phyloP scores from a whole-genome alignment of 2,797 vertebrate species.

The Galago senegalensis region DNA sequence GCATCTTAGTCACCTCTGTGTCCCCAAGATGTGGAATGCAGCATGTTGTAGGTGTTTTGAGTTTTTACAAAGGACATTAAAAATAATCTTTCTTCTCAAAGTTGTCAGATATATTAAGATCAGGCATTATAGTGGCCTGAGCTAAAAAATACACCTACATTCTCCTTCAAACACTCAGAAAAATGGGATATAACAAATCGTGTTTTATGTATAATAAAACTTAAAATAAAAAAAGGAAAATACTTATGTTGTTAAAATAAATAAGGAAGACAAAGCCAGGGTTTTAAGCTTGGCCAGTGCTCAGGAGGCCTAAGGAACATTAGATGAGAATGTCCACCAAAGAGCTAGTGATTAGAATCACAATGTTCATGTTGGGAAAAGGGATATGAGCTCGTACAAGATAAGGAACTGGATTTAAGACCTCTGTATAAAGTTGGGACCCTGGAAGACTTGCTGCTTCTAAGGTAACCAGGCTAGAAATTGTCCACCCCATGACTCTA shows the following conservation, averaged over 20 bases:
- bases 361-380: neutral
- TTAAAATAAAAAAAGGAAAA: slow-evolving; percentile 29
- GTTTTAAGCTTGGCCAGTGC: neutral
- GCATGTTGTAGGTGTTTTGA: neutral
- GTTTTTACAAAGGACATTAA: neutral
- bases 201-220: neutral
- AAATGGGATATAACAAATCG: neutral
- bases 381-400: neutral
- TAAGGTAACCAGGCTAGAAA: neutral
- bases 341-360: neutral
- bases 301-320: neutral
- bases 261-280: neutral
- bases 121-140: neutral
- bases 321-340: neutral
- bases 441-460: neutral
- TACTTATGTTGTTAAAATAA: slow-evolving; percentile 1
- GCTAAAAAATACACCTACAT: neutral
- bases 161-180: neutral
- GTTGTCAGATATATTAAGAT: slow-evolving; percentile 26
- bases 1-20: neutral
- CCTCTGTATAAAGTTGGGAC: neutral
- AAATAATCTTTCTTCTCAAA: neutral
- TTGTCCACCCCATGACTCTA: neutral
- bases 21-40: neutral
- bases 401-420: neutral